Percentiles rank a stretch among this genome's conserved stretches.
These are phyloP conservation scores for Tenthredo mesomela DNA, from an alignment of 2,888 invertebrate species.

Conservation along the genomic window DNA sequence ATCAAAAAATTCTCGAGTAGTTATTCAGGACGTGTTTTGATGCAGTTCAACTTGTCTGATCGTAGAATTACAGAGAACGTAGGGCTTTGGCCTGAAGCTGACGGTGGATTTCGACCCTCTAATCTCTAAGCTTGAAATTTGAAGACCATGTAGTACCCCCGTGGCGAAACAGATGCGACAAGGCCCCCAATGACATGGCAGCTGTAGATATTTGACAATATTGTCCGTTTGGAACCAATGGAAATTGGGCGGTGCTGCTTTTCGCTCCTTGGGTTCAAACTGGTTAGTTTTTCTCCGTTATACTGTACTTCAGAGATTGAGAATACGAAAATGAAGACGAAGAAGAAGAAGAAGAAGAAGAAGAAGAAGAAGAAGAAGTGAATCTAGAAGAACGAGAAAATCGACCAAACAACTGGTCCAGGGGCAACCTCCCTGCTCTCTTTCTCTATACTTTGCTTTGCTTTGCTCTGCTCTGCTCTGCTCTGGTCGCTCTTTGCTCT, in stretches of 20 bases:
- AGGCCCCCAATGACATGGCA: not conserved
- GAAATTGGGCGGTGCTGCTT: not conserved
- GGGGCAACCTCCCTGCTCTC: not conserved
- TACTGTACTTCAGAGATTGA: not conserved
- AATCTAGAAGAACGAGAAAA: not conserved
- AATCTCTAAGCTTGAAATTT: constrained; percentile 24
- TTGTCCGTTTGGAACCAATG: not conserved
- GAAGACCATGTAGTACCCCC: constrained; percentile 13
- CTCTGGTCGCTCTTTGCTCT: constrained; percentile 4
- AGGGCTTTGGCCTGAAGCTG: not conserved
- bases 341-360: not conserved
- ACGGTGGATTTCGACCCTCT: not conserved
- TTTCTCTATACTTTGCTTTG: not conserved
- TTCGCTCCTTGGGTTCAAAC: not conserved
- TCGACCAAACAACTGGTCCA: not conserved
- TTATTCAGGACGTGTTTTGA: not conserved
- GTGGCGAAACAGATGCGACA: constrained; percentile 46
- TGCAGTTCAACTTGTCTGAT: not conserved
- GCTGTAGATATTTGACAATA: constrained; percentile 28
- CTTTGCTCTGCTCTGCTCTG: not conserved
- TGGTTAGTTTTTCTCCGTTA: not conserved
- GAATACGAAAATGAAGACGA: not conserved
- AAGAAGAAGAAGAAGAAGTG: not conserved
- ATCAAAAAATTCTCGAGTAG: not conserved
- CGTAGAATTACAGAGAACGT: not conserved